Evolutionary conservation across 1,140 invertebrate species (phyloP).

Genomic region (Cyrtorhinus lividipennis): DNA sequence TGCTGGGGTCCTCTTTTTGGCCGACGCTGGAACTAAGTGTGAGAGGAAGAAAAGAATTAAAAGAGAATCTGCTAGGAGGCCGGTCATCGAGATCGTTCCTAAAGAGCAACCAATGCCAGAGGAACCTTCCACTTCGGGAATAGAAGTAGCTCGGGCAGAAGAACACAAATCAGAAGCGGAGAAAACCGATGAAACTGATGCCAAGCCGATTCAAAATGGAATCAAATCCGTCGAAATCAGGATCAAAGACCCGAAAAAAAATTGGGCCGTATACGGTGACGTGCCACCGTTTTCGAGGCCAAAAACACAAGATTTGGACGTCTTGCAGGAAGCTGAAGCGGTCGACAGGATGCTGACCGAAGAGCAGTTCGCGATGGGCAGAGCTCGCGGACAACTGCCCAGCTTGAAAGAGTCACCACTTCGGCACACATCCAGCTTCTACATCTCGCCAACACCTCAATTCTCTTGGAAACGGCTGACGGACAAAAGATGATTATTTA

Average conservation of each 20-base stretch:
- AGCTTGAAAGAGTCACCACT: slow-evolving; percentile 11
- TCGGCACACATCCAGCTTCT: slow-evolving; percentile 13
- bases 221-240: slow-evolving; percentile 19
- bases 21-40: slow-evolving; percentile 38
- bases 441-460: slow-evolving; percentile 10
- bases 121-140: not conserved
- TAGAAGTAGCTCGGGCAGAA: not conserved
- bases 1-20: slow-evolving; percentile 48
- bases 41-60: slow-evolving; percentile 9
- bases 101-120: slow-evolving; percentile 12
- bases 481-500: slow-evolving; percentile 7
- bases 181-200: slow-evolving; percentile 1
- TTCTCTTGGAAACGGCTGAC: slow-evolving; percentile 15
- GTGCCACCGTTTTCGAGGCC: not conserved
- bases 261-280: slow-evolving; percentile 10
- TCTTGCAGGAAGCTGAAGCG: not conserved
- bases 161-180: not conserved
- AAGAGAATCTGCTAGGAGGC: not conserved
- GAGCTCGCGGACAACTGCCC: slow-evolving; percentile 4
- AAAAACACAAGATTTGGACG: not conserved
- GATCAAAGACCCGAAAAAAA: slow-evolving; percentile 18
- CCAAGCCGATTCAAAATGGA: not conserved
- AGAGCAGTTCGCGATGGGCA: not conserved
- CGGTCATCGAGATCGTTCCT: not conserved
- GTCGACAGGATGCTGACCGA: slow-evolving; percentile 9